Evolutionary conservation across 2,888 invertebrate genomes (phyloP), one percentile per base, ranked within the genome.

Genomic region (Napeogenes sylphis): DNA sequence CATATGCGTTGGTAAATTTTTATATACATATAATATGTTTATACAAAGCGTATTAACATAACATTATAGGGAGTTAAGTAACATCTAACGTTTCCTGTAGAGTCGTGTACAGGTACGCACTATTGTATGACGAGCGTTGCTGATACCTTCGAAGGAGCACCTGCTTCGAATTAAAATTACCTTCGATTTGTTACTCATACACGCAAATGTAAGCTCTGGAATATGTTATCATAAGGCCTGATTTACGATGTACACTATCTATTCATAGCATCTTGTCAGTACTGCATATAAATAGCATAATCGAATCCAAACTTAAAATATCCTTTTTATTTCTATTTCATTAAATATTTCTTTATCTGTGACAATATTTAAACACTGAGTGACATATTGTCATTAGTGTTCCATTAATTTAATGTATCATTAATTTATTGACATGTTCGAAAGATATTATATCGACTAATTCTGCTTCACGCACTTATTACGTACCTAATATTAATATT

Each of bases 131-230:
- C 66, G 68, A 64, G 68, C 70, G 68, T 66, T 75, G 73, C 71
- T 70, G 75, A 71, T 71, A 71, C 71, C 73, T 72, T 70, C 71
- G 63, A 71, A 65, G 67, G 21, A 21, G 67, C 70, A 75, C 76
- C 75, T 77, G 78, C 70, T 70, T 67, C 64, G 77, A 74, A 75
- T 78, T 73, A 70, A 70, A 76, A 78, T 71, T 64, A 71, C 68
- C 68, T 71, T 68, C 65, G 71, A 71, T 66, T 66, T 69, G 65
- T 66, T 63, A 67, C 46, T 61, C 53, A 65, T 64, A 58, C 71
- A 72, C 68, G 65, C 73, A 63, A 75, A 72, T 71, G 71, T 75
- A 68, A 71, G 75, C 75, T 70, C 67, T 75, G 59, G 63, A 54
- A 62, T 66, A 59, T 63, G 42, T 62, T 63, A 45, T 59, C 57